Evolutionary conservation across 2,797 vertebrate species (phyloP).

Genomic region (Zalophus californianus): DNA sequence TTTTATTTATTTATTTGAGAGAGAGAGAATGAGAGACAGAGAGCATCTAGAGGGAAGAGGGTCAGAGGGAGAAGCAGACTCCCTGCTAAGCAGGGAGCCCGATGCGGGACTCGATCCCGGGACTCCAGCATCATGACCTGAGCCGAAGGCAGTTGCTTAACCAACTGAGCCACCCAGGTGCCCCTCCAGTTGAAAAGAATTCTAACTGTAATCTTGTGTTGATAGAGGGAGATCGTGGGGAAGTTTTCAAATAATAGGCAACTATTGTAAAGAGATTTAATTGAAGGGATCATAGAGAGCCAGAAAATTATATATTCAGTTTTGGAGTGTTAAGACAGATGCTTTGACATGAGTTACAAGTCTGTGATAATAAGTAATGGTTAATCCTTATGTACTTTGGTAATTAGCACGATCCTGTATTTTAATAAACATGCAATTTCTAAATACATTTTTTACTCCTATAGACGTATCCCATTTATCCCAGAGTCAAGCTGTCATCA

Average conservation of each 20-base stretch:
- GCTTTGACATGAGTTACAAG: neutral
- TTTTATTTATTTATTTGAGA: too few relatives aligned
- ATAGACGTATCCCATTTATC: neutral
- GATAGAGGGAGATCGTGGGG: neutral
- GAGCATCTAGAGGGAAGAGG: too few relatives aligned
- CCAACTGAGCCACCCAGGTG: too few relatives aligned
- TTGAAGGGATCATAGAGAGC: neutral
- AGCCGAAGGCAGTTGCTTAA: too few relatives aligned
- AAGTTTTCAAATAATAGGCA: neutral
- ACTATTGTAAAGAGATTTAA: slow-evolving; percentile 2
- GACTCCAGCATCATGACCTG: too few relatives aligned
- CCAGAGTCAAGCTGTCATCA: neutral
- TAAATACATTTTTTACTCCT: slow-evolving; percentile 14
- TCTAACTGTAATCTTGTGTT: neutral
- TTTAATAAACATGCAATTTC: neutral
- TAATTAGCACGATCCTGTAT: neutral
- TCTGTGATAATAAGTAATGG: neutral
- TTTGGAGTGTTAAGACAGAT: slow-evolving; percentile 15
- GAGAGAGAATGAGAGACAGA: too few relatives aligned
- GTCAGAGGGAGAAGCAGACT: too few relatives aligned
- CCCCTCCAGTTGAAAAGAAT: slow-evolving; percentile 2
- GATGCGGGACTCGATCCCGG: too few relatives aligned
- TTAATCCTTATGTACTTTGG: neutral
- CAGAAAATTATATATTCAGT: neutral
- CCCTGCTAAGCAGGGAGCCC: too few relatives aligned